Conservation (phyloP, 2,113 vertebrate genomes). For the Nothoprocta pentlandii region DNA sequence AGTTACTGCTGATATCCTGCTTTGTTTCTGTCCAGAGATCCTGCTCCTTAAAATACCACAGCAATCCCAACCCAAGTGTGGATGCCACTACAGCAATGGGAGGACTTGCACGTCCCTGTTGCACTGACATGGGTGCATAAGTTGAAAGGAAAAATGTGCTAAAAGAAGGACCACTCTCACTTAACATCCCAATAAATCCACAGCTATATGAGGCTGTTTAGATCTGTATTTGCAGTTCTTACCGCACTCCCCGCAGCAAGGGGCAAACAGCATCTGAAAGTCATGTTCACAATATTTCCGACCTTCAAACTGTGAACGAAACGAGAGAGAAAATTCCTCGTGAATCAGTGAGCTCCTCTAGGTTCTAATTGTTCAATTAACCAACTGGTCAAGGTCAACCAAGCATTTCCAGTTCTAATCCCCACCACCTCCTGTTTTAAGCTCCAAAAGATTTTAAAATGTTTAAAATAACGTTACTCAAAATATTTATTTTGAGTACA, state of each 20-base stretch:
- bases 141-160: neutral
- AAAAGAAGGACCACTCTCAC: neutral
- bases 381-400: neutral
- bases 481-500: rapidly evolving
- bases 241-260: conserved; percentile 82
- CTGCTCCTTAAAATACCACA: neutral
- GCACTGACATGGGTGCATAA: no score
- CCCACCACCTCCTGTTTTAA: neutral
- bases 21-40: neutral
- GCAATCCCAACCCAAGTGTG: neutral
- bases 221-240: conserved; percentile 26
- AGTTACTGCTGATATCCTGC: neutral
- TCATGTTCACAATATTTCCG: conserved; percentile 85
- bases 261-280: conserved; percentile 86
- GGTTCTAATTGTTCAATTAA: neutral
- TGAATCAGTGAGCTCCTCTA: neutral
- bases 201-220: neutral
- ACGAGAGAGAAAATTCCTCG: neutral
- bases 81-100: neutral
- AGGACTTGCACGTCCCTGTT: neutral
- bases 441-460: neutral
- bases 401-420: neutral
- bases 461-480: neutral
- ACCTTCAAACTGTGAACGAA: conserved; percentile 79
- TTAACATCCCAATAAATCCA: no score